These are phyloP conservation scores for Carabus problematicus DNA, from an alignment of 2,888 invertebrate species.

Conservation along the genomic window DNA sequence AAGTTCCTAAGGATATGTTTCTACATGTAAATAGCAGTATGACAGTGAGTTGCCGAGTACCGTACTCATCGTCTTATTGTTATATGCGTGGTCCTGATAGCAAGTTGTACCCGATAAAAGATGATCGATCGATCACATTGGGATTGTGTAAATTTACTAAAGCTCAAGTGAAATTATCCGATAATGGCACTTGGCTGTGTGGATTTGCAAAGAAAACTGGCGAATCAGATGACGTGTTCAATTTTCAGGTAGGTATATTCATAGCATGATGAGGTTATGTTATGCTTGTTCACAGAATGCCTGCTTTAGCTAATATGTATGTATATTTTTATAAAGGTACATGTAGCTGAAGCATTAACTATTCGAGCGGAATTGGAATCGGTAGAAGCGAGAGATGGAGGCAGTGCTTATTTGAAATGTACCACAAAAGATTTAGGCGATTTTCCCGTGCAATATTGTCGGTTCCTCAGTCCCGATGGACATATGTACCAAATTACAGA, in stretches of 20 bases:
- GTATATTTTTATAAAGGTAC: constrained; percentile 5
- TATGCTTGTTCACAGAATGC: neutral
- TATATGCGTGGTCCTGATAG: constrained; percentile 24
- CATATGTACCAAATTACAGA: constrained; percentile 19
- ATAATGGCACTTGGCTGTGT: constrained; percentile 36
- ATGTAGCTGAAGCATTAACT: constrained; percentile 5
- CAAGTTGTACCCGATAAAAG: constrained; percentile 18
- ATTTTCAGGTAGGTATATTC: constrained; percentile 13
- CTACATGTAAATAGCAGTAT: constrained; percentile 23
- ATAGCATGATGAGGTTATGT: no score
- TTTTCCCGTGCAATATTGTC: constrained; percentile 29
- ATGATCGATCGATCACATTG: constrained; percentile 6
- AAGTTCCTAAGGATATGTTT: constrained; percentile 13
- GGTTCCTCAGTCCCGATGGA: constrained; percentile 25
- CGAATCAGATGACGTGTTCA: constrained; percentile 15
- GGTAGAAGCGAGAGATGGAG: constrained; percentile 8
- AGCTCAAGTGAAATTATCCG: constrained; percentile 9
- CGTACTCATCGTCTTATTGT: constrained; percentile 29
- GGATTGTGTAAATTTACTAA: constrained; percentile 23
- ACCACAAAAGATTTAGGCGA: constrained; percentile 21
- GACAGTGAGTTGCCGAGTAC: constrained; percentile 11
- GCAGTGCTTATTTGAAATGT: constrained; percentile 15
- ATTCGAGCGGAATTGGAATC: neutral
- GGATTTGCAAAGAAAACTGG: constrained; percentile 27
- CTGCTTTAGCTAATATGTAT: neutral